Base-by-base conservation (phyloP, 1,140 invertebrate genomes). In the Homarus americanus region DNA sequence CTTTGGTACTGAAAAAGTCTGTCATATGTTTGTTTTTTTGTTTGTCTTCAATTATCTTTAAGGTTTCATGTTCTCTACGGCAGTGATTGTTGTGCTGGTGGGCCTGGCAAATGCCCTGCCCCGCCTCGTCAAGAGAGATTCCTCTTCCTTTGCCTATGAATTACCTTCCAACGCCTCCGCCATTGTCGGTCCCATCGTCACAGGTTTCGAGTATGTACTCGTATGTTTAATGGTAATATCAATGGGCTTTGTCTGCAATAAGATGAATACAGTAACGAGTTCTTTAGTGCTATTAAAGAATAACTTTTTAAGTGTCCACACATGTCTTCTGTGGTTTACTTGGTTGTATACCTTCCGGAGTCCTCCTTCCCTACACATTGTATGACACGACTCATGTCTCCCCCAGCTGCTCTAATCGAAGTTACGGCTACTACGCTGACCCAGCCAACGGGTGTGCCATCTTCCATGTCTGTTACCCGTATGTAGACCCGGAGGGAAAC, bases 121-220 rank as follows among this genome's bases (percentile, higher is more conserved):
- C 7, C 90, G 82, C 90, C 82, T 82, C 20, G 90, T 91, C 24
- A 84, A 79, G 73, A 79, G 90, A 79, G 82, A 91, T 32, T 84
- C 90, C 41, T 86, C 82, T 36, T 83, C 90, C 36, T 84, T 86
- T n/a, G 75, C 78, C 69, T 91, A 85, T 49, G 82, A 91, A n/a
- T 73, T 86, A 40, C 90, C 90, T 40, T 91, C 90, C 44, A 91
- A 91, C 63, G 90, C 82, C 38, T 86, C 82, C 24, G 0, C 79
- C 49, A 86, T 91, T 75, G 73, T 91, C 12, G 90, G 90, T 9
- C 44, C 63, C 44, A 91, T 91, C 73, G 79, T 38, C 63, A 40
- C 73, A 15, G 90, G 90, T 53, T 91, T 91, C 44, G 90, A 86
- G 90, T 91, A 49, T 79, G 90, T 85, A 15, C 20, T 63, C 58